Evolutionary conservation across 1,140 invertebrate species (phyloP).

Genomic region (Nasonia vitripennis): DNA sequence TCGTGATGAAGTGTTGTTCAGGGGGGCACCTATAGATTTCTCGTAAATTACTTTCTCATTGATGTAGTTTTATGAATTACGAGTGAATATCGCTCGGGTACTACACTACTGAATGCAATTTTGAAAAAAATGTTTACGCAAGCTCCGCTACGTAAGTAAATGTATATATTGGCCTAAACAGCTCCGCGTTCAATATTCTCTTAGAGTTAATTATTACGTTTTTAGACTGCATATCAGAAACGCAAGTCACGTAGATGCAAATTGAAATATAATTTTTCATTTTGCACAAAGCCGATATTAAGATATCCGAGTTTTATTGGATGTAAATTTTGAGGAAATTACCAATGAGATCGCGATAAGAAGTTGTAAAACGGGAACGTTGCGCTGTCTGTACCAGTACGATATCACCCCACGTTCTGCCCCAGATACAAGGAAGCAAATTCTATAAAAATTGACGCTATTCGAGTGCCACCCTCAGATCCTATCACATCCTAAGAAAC

Average conservation of each 20-base stretch:
- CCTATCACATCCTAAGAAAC: neutral
- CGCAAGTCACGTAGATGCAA: neutral
- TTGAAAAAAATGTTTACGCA: too few relatives aligned
- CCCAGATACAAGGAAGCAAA: constrained; percentile 65
- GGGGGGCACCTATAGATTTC: constrained; percentile 38
- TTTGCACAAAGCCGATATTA: neutral
- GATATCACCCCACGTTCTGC: constrained; percentile 62
- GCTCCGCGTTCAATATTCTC: too few relatives aligned
- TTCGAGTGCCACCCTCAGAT: constrained; percentile 69
- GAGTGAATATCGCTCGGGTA: too few relatives aligned
- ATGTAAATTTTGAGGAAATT: neutral
- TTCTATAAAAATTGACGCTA: constrained; percentile 72
- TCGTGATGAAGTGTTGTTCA: constrained; percentile 36
- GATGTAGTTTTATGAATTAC: neutral
- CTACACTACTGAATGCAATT: too few relatives aligned
- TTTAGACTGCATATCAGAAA: neutral
- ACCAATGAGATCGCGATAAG: constrained; percentile 67
- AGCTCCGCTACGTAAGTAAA: too few relatives aligned
- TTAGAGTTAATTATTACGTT: too few relatives aligned
- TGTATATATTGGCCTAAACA: too few relatives aligned
- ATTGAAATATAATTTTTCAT: constrained; percentile 2
- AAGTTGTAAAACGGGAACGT: constrained; percentile 71
- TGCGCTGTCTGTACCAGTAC: constrained; percentile 71
- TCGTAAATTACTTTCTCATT: constrained; percentile 10
- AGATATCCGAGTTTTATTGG: neutral